These are phyloP conservation scores for Triplophysa tibetana DNA, from an alignment of 2,113 vertebrate genomes.

Conservation along the genomic window DNA sequence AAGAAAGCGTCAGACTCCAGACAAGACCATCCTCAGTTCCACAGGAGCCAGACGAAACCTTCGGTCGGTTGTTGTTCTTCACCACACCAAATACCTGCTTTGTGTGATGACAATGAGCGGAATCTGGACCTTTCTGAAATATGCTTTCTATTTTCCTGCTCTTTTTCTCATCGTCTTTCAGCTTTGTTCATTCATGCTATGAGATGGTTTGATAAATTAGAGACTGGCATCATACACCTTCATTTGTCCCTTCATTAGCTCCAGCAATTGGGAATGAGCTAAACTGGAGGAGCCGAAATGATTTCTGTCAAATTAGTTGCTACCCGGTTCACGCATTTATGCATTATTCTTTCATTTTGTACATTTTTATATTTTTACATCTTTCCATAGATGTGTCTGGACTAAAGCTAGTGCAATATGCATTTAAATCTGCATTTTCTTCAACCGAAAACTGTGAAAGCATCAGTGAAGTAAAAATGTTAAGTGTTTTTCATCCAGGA, in stretches of 20 bases:
- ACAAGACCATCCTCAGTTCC: slow-evolving; percentile 42
- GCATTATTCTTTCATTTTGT: no score
- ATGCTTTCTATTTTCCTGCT: slow-evolving; percentile 19
- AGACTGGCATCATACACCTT: slow-evolving; percentile 28
- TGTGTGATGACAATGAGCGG: slow-evolving; percentile 40
- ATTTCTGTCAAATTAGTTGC: slow-evolving; percentile 4
- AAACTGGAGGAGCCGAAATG: not conserved
- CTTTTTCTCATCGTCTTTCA: not conserved
- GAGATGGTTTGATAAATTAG: slow-evolving; percentile 33
- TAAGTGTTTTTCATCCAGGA: no score
- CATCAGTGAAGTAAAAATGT: no score
- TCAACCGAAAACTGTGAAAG: no score
- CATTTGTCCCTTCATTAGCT: slow-evolving; percentile 27
- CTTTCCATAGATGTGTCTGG: no score
- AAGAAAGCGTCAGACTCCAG: slow-evolving; percentile 38
- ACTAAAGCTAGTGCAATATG: no score
- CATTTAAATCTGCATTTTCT: no score
- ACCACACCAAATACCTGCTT: slow-evolving; percentile 34
- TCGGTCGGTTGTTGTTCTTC: slow-evolving; percentile 30
- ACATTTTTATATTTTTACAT: no score
- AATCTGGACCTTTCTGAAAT: slow-evolving; percentile 39
- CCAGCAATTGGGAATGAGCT: not conserved
- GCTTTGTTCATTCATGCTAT: slow-evolving; percentile 10
- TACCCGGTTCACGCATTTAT: no score
- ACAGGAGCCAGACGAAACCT: slow-evolving; percentile 42